Percentiles rank a stretch among this genome's conserved stretches.
Evolutionary conservation across 2,113 vertebrate genomes (phyloP).

Genomic region (Enhydra lutris): DNA sequence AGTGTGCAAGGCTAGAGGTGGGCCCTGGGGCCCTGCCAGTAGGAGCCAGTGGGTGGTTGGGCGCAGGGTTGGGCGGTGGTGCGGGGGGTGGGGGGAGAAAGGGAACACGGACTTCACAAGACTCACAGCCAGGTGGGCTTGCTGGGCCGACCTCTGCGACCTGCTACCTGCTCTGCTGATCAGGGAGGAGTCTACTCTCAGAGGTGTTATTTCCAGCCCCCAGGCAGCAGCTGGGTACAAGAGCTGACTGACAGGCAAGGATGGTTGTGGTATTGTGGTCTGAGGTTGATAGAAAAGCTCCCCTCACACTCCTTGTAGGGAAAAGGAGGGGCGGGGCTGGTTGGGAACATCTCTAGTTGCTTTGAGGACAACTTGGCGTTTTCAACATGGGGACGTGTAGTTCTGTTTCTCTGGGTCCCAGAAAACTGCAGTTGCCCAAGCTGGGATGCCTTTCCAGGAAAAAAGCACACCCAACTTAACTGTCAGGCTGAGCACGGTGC

Average conservation of each 20-base stretch:
- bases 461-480: background rate
- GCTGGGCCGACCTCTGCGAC: background rate
- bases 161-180: background rate
- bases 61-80: too few relatives aligned
- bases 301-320: background rate
- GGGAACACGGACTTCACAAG: accelerated
- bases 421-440: background rate
- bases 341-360: background rate
- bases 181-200: background rate
- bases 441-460: background rate
- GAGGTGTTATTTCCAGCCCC: background rate
- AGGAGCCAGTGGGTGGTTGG: background rate
- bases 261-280: background rate
- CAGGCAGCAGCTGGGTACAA: background rate
- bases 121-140: too few relatives aligned
- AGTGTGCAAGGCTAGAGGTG: background rate
- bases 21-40: background rate
- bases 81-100: background rate
- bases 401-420: background rate
- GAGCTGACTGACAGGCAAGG: accelerated
- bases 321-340: background rate
- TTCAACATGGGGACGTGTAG: background rate
- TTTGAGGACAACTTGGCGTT: background rate
- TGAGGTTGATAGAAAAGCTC: background rate
- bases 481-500: background rate